Conservation (phyloP, 2,888 invertebrate species). For the Tetranychus truncatus region DNA sequence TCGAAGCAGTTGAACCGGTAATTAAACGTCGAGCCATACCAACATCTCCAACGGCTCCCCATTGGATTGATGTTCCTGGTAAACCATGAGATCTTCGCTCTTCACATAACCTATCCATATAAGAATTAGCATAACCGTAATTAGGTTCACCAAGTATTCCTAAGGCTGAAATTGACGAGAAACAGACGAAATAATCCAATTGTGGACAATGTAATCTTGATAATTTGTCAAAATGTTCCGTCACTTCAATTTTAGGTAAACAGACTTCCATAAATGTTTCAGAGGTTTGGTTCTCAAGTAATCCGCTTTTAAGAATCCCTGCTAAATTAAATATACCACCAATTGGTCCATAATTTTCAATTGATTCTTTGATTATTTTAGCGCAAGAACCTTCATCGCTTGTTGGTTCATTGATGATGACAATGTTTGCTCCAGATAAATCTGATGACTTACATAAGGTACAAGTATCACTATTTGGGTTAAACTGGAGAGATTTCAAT, state of each 20-base stretch:
- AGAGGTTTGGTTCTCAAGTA: conserved; percentile 64
- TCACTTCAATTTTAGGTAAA: conserved; percentile 66
- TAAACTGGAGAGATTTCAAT: not conserved
- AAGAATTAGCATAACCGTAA: conserved; percentile 87
- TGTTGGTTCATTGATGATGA: not conserved
- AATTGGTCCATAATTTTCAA: conserved; percentile 43
- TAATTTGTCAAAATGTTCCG: conserved; percentile 57
- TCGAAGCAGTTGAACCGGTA: conserved; percentile 71
- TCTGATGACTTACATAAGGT: too few relatives aligned
- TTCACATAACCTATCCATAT: conserved; percentile 88
- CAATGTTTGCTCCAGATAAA: not conserved
- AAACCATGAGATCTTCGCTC: conserved; percentile 59
- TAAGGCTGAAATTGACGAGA: conserved; percentile 87
- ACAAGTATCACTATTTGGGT: not conserved
- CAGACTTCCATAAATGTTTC: conserved; percentile 60
- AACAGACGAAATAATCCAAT: conserved; percentile 74
- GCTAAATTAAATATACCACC: conserved; percentile 87
- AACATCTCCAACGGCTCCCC: conserved; percentile 96
- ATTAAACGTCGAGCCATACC: conserved; percentile 46
- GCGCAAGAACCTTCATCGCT: not conserved
- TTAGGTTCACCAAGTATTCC: conserved; percentile 91
- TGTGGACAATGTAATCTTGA: conserved; percentile 58
- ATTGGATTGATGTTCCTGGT: conserved; percentile 78
- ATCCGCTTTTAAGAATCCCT: conserved; percentile 54
- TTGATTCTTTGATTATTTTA: conserved; percentile 34